Evolutionary conservation across 1,140 invertebrate genomes (phyloP).

Genomic region (Protaetia brevitarsis): DNA sequence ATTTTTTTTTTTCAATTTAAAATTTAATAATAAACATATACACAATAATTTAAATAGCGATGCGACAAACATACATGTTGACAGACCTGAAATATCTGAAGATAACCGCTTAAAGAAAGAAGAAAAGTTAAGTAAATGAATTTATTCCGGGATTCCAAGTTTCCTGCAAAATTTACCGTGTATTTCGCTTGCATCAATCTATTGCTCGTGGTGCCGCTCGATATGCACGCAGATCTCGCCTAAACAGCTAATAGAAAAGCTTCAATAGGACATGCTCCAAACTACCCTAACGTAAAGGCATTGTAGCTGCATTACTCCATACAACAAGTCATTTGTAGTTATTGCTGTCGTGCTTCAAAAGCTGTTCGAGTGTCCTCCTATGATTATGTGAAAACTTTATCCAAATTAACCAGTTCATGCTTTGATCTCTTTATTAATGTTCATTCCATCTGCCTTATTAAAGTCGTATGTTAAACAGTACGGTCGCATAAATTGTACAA

Average conservation of each 20-base stretch:
- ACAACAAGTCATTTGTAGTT: conserved; percentile 24
- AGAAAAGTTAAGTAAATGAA: too few relatives aligned
- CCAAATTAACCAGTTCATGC: conserved; percentile 16
- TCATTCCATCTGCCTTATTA: neutral
- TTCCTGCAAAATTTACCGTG: too few relatives aligned
- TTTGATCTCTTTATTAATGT: conserved; percentile 24
- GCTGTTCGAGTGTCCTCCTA: conserved; percentile 18
- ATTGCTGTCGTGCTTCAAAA: conserved; percentile 23
- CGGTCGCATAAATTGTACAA: neutral
- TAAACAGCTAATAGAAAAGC: conserved; percentile 25
- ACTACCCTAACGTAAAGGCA: conserved; percentile 25
- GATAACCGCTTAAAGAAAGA: too few relatives aligned
- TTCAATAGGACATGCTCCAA: conserved; percentile 17
- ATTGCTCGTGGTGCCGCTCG: neutral
- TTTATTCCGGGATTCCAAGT: too few relatives aligned
- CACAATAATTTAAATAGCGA: too few relatives aligned
- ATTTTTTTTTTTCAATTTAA: too few relatives aligned
- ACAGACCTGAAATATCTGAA: too few relatives aligned
- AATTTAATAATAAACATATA: too few relatives aligned
- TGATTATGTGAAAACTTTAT: conserved; percentile 16
- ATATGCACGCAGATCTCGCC: neutral
- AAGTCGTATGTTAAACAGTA: neutral
- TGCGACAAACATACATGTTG: too few relatives aligned
- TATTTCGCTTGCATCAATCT: neutral
- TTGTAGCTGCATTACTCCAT: conserved; percentile 24